phyloP scores from a whole-genome alignment of 2,113 vertebrate species.

The Nycticorax nycticorax region DNA sequence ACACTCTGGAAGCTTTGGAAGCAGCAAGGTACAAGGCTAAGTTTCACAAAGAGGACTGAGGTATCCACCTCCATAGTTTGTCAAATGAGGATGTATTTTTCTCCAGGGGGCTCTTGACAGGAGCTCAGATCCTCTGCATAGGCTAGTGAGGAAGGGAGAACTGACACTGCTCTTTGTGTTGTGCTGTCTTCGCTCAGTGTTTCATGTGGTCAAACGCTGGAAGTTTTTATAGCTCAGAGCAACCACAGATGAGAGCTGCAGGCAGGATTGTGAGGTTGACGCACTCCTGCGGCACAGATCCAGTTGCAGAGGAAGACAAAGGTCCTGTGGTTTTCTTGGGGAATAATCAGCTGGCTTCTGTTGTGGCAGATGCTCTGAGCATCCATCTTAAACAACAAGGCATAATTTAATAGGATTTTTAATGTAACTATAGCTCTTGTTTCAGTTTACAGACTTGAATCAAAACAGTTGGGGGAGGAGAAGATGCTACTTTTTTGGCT shows the following conservation, averaged over 20 bases:
- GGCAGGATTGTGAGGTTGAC: conserved; percentile 21
- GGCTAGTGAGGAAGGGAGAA: background rate
- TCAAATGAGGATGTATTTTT: background rate
- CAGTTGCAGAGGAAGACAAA: conserved; percentile 41
- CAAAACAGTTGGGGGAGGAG: background rate
- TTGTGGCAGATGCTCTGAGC: conserved; percentile 39
- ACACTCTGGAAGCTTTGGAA: background rate
- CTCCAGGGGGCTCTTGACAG: background rate
- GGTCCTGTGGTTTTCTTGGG: conserved; percentile 50
- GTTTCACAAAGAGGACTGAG: background rate
- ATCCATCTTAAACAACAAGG: conserved; percentile 20
- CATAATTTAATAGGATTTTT: conserved; percentile 41
- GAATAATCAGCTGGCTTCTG: conserved; percentile 29
- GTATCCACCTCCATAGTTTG: background rate
- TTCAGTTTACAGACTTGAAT: background rate
- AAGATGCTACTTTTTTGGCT: background rate
- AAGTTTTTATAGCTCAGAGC: background rate
- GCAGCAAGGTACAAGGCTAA: background rate
- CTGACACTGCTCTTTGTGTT: background rate
- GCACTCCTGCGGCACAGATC: conserved; percentile 29
- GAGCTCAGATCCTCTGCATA: background rate
- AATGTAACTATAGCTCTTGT: background rate
- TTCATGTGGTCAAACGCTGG: accelerated
- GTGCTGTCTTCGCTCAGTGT: background rate
- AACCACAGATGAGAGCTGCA: background rate